Base-by-base conservation (phyloP, 2,888 invertebrate genomes). In the Petrolisthes cinctipes region DNA sequence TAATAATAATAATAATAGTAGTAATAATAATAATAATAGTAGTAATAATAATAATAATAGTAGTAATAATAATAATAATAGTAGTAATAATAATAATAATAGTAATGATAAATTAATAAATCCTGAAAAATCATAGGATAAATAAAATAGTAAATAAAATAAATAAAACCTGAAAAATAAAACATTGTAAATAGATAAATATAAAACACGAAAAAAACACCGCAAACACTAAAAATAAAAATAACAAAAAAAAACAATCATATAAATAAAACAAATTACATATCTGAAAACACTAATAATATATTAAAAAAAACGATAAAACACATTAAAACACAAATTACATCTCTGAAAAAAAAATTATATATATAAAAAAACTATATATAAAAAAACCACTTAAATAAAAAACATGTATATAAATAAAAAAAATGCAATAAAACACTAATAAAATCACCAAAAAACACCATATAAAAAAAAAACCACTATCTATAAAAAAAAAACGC, bases 161-260 rank as follows among this genome's bases (percentile, higher is more conserved):
- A 66, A 79, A 57, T 61, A 66, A 79, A 57, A 14, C 14, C 51
- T 51, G 17, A 37, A 83, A n/a, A 11, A 66, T 61, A 66, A 79
- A 57, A 14, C 14, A 57, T 80, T n/a, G 11, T 20, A 51, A 17
- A 20, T 4, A 14, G 14, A 80, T 61, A 23, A 68, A 85, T 51
- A 6, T 11, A 57, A 61, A 68, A 57, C n/a, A 61, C 57, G 37
- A 23, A 37, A 54, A 14, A 2, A 17, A 53, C 17, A 53, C n/a
- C 76, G 37, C 20, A 54, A 51, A 14, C 6, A n/a, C 20, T 54
- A n/a, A 56, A 20, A 66, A 37, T 61, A 9, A 14, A 61, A 9
- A 61, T 61, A 61, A 61, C 61, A 37, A 54, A 14, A 2, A 17
- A 53, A 5, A 53, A 37, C 2, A 37, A 37, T 37, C 37, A 37